Evolutionary conservation across 2,113 vertebrate species (phyloP).

Genomic region (Protomyctophum bolini): DNA sequence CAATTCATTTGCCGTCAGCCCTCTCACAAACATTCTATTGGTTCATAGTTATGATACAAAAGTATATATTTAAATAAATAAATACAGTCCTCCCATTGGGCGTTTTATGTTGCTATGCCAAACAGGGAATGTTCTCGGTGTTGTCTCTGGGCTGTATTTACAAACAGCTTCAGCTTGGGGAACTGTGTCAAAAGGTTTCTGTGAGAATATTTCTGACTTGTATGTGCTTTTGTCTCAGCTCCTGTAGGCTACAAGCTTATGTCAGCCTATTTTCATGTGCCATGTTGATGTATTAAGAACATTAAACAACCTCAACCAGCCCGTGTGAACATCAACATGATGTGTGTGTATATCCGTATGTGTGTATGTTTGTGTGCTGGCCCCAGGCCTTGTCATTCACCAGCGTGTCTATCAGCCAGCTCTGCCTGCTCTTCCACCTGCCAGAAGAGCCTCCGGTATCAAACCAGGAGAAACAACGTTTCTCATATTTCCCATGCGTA

Average conservation of each 20-base stretch:
- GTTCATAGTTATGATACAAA: too few relatives aligned
- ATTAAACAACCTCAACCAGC: neutral
- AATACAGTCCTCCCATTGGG: too few relatives aligned
- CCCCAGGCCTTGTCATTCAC: slow-evolving; percentile 9
- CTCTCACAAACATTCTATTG: too few relatives aligned
- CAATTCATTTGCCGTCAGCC: too few relatives aligned
- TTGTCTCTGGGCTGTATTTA: too few relatives aligned
- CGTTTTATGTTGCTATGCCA: too few relatives aligned
- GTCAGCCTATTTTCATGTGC: neutral
- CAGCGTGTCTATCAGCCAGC: neutral
- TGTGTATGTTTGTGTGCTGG: neutral
- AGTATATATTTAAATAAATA: too few relatives aligned
- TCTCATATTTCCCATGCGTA: neutral
- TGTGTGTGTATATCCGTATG: neutral
- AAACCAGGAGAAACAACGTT: neutral
- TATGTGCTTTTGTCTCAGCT: neutral
- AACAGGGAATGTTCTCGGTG: too few relatives aligned
- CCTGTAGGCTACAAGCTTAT: neutral
- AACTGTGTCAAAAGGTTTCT: neutral
- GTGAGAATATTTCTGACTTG: neutral
- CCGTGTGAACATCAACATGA: neutral
- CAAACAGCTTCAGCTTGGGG: too few relatives aligned
- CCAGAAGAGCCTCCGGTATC: slow-evolving; percentile 12
- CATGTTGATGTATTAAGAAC: neutral
- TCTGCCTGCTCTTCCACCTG: slow-evolving; percentile 2